A percentile compares a stretch with the other conserved stretches of the same genome.
Evolutionary conservation across 2,113 vertebrate genomes (phyloP).

Genomic region (Thunnus maccoyii): DNA sequence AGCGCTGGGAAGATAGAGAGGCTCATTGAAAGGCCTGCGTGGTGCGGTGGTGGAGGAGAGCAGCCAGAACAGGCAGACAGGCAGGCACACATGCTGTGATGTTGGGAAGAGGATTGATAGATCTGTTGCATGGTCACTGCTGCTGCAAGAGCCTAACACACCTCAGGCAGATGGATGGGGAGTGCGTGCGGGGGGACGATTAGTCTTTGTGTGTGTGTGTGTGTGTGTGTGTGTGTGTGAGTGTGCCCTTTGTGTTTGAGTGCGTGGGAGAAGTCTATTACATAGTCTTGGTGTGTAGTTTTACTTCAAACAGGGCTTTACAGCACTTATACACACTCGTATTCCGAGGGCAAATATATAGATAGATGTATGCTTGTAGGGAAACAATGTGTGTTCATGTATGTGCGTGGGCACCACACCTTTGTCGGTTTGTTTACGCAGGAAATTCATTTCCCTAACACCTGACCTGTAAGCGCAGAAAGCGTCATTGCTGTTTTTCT

Average conservation of each 20-base stretch:
- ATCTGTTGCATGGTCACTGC: slow-evolving; percentile 72
- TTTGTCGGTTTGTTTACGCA: slow-evolving; percentile 13
- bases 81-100: slow-evolving; percentile 73
- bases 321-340: slow-evolving; percentile 25
- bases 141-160: slow-evolving; percentile 66
- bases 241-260: slow-evolving; percentile 65
- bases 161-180: slow-evolving; percentile 77
- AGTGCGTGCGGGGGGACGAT: slow-evolving; percentile 62
- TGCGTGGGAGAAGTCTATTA: slow-evolving; percentile 72
- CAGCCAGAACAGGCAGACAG: slow-evolving; percentile 65
- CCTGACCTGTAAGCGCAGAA: slow-evolving; percentile 56
- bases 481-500: slow-evolving; percentile 42
- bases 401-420: slow-evolving; percentile 33
- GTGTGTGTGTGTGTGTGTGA: slow-evolving; percentile 26
- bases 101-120: slow-evolving; percentile 73
- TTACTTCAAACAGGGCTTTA: slow-evolving; percentile 56
- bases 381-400: slow-evolving; percentile 9
- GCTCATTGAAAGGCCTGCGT: slow-evolving; percentile 67
- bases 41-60: slow-evolving; percentile 69
- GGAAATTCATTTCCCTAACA: slow-evolving; percentile 34
- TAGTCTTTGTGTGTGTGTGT: slow-evolving; percentile 52
- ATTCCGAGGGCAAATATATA: slow-evolving; percentile 33
- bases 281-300: slow-evolving; percentile 58
- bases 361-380: slow-evolving; percentile 10
- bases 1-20: slow-evolving; percentile 64